These are phyloP conservation scores for Circaetus gallicus DNA, from an alignment of 2,113 vertebrate species.

Conservation along the genomic window DNA sequence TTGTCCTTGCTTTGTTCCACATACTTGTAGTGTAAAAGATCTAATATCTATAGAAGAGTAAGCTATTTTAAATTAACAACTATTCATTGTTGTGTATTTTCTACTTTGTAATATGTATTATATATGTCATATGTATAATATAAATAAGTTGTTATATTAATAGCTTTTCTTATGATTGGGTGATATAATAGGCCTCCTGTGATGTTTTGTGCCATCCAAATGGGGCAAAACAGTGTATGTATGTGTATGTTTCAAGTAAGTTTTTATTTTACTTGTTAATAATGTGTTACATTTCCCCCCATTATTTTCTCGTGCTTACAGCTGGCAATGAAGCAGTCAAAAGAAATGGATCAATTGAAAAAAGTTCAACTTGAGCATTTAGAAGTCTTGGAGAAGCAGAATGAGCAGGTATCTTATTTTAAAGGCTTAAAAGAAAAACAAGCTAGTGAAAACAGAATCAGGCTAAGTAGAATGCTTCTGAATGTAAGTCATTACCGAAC, in stretches of 20 bases:
- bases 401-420: slow-evolving; percentile 88
- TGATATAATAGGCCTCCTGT: not conserved
- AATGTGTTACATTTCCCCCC: not conserved
- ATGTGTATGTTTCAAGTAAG: not conserved
- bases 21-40: not conserved
- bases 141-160: not conserved
- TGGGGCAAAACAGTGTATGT: not conserved
- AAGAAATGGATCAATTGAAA: slow-evolving; percentile 95
- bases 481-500: not conserved
- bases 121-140: not conserved
- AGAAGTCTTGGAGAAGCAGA: slow-evolving; percentile 95
- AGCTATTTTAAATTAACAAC: not conserved
- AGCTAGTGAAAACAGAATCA: not conserved
- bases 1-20: not conserved
- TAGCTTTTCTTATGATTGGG: not conserved
- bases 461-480: not conserved
- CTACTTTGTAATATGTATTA: not conserved
- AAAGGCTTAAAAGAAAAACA: not conserved
- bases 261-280: not conserved
- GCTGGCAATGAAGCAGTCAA: slow-evolving; percentile 97
- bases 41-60: not conserved
- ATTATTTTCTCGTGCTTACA: slow-evolving; percentile 52
- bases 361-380: slow-evolving; percentile 94
- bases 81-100: not conserved
- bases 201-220: not conserved